Evolutionary conservation across 2,113 vertebrate genomes (phyloP), one percentile per base, ranked within the genome.

Genomic region (Oreochromis spilurus): DNA sequence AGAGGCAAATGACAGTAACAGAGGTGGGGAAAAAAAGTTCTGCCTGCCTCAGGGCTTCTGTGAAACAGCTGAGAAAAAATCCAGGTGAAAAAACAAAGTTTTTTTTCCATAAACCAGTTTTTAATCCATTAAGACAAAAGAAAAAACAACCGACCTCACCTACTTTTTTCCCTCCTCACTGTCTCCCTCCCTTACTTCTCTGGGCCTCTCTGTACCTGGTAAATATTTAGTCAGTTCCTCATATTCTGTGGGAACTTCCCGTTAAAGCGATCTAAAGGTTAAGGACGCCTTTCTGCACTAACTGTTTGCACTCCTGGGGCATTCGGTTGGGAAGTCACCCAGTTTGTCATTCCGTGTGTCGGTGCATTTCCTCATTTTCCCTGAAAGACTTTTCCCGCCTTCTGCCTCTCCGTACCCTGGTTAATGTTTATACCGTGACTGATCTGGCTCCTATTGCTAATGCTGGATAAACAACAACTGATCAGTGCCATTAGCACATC

Each of bases 391-490:
- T 87, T 89, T 92, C 87, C 88, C 45, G n/a, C 87, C 86, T 79
- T 54, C 40, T 78, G 36, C 81, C 91, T 88, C 84, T 81, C 48
- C 45, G 79, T 34, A 79, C 67, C 62, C 84, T 79, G 87, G 91
- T 92, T 95, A 94, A 94, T 95, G 90, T 93, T 94, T 91, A 95
- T 86, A 45, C 57, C 38, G 54, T 85, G 85, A 94, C 92, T 89
- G 90, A 94, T 93, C 92, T 72, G 86, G 60, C 75, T 92, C 82
- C 75, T 89, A 67, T 65, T 67, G 34, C 84, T 93, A 95, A 93
- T 84, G 86, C 72, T 83, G 82, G 82, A 90, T 87, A 93, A 96
- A 96, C 92, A 95, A 93, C 90, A 95, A 85, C 53, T 88, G 87
- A 95, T 92, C 83, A 72, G 55, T 43, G 34, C 65, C 60, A 86